Conservation (phyloP, 1,140 invertebrate species). For the Lepidurus arcticus region DNA sequence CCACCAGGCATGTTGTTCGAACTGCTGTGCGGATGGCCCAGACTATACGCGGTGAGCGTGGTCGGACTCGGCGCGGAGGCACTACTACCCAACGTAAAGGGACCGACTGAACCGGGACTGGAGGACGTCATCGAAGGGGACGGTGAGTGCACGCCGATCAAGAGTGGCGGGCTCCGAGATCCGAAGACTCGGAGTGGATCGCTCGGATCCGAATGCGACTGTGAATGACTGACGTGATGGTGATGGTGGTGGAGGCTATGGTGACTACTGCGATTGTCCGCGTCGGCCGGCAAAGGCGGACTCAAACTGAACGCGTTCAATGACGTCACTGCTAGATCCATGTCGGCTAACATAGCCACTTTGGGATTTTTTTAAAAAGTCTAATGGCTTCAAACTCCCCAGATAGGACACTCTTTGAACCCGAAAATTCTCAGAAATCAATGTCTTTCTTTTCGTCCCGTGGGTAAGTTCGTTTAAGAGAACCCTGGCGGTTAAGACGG, state of each 20-base stretch:
- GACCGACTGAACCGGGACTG: slow-evolving; percentile 28
- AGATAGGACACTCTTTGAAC: not conserved
- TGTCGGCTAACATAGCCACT: slow-evolving; percentile 32
- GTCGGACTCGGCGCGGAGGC: slow-evolving; percentile 6
- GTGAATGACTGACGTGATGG: slow-evolving; percentile 27
- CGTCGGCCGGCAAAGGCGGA: slow-evolving; percentile 25
- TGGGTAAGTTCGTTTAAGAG: not conserved
- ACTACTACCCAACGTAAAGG: slow-evolving; percentile 31
- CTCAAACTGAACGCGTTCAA: slow-evolving; percentile 30
- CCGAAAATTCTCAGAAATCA: not conserved
- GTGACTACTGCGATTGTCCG: slow-evolving; percentile 29
- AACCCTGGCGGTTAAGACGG: not conserved
- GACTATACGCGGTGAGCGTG: not conserved
- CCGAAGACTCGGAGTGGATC: slow-evolving; percentile 11
- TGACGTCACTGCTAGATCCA: slow-evolving; percentile 33
- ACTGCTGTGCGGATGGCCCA: slow-evolving; percentile 17
- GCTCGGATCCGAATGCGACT: slow-evolving; percentile 20
- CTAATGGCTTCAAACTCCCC: not conserved
- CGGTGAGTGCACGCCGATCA: slow-evolving; percentile 26
- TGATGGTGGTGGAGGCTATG: slow-evolving; percentile 24
- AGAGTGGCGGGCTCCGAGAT: slow-evolving; percentile 24
- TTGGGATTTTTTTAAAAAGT: not conserved
- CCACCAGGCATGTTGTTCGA: slow-evolving; percentile 24
- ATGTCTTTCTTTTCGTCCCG: not conserved
- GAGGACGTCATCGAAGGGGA: slow-evolving; percentile 32